Evolutionary conservation across 1,140 invertebrate species (phyloP), one percentile per base, ranked within the genome.

Genomic region (Lasioglossum baleicum): DNA sequence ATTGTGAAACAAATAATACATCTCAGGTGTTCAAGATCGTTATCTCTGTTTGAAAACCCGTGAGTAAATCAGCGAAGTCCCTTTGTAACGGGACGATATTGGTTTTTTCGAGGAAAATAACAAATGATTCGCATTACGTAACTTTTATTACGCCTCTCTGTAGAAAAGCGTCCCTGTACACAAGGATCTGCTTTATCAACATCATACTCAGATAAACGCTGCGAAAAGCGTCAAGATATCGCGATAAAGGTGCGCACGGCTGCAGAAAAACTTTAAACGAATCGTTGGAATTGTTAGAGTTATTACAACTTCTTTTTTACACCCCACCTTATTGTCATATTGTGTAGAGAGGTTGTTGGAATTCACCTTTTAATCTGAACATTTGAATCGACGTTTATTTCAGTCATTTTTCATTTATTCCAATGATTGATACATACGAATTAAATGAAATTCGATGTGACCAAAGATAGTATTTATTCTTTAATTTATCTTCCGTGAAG

Each of bases 101-200:
- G 13, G 35, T 2, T 64, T 56, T 64, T 44, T 44, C 48, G 22
- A 20, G 11, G 0, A 73, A 35, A 66, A 79, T 48, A 58, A 66
- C 35, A 44, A 2, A 40, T 17, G 17, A 31, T 58, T 40, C 40
- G 40, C 15, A 31, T 79, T 79, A 79, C 70, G 51, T 73, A 79
- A 79, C 31, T 35, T 64, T 64, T 51, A 20, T 78, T 72, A 72
- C 61, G 17, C 22, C 5, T 13, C 15, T 26, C 48, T 8, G 26
- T 53, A 26, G 61, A 70, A 48, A 40, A 15, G 48, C n/a, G 60
- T 65, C 42, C 51, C 26, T 40, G 72, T 40, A 65, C 22, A 72
- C 48, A 20, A 42, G 35, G 77, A 75, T 66, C 63, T 51, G 35
- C 42, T 75, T 80, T 67, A 67, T 80, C 76, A 58, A 26, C 56